Evolutionary conservation across 2,888 invertebrate species (phyloP).

Genomic region (Calameuta idolon): DNA sequence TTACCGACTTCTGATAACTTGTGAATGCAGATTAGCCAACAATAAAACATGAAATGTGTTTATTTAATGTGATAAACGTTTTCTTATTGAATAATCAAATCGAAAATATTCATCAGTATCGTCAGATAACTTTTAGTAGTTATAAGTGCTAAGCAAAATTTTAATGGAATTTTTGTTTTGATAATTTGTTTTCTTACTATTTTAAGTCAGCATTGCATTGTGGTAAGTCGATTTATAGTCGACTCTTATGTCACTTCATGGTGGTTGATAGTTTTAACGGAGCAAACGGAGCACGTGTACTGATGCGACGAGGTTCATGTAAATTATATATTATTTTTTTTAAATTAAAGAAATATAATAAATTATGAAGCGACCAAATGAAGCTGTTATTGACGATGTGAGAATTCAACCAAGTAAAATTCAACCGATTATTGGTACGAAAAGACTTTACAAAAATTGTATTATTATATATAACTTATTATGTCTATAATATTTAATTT

Average conservation of each 20-base stretch:
- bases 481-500: neutral
- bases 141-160: neutral
- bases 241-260: neutral
- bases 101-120: neutral
- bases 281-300: neutral
- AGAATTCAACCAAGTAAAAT: conserved; percentile 50
- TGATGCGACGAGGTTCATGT: neutral
- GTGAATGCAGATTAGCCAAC: neutral
- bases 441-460: neutral
- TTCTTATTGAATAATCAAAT: neutral
- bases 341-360: neutral
- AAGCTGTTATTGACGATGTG: conserved; percentile 54
- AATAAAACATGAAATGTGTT: neutral
- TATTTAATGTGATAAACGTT: neutral
- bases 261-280: neutral
- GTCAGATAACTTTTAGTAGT: neutral
- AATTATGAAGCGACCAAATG: conserved; percentile 44
- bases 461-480: neutral
- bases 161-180: neutral
- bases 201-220: too few relatives aligned
- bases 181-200: neutral
- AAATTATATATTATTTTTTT: neutral
- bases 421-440: conserved; percentile 58
- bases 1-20: neutral
- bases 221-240: neutral